Base-by-base conservation (phyloP, 2,888 invertebrate species). In the Ommatoiulus sabulosus region DNA sequence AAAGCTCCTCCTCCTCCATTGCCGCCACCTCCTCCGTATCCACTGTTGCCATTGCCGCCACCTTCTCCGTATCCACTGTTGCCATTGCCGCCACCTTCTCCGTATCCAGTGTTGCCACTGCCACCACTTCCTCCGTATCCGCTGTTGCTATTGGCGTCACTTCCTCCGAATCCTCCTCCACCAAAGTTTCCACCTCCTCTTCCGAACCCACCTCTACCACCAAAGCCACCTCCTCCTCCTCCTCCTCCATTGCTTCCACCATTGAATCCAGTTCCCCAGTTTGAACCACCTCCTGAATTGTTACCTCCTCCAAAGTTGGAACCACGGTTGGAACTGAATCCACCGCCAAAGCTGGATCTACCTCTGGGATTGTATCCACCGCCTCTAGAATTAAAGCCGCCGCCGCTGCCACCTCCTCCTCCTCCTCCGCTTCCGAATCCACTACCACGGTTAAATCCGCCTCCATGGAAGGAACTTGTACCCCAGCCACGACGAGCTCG, bases 391-490 rank as follows among this genome's bases (percentile, higher is more conserved):
- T 52, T 90, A 87, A 89, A 88, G 84, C 48, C 48, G 12, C 88
- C 80, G 46, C 87, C 43, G n/a, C n/a, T n/a, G n/a, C n/a, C n/a
- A n/a, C n/a, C n/a, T n/a, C n/a, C n/a, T 3, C 85, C 88, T n/a
- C 46, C 46, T 46, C 46, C 8, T 72, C 88, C 48, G n/a, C 12
- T 24, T 15, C 84, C 44, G 35, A 43, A 17, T 72, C 89, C 90
- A 92, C 92, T 20, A 43, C n/a, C 72, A 90, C 93, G 92, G 91
- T 94, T 24, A 88, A 89, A 87, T 90, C 91, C 88, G 48, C 90
- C 90, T 35, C 88, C 88, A 20, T 89, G 89, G 63, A 88, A 84
- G 35, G 88, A 89, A 8, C 89, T 44, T 6, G 57, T 46, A n/a
- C 52, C 86, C 24, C 48, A 63, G 52, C 89, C 88, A 57, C 86